Conservation (phyloP, 2,113 vertebrate genomes). For the Tupaia tana region DNA sequence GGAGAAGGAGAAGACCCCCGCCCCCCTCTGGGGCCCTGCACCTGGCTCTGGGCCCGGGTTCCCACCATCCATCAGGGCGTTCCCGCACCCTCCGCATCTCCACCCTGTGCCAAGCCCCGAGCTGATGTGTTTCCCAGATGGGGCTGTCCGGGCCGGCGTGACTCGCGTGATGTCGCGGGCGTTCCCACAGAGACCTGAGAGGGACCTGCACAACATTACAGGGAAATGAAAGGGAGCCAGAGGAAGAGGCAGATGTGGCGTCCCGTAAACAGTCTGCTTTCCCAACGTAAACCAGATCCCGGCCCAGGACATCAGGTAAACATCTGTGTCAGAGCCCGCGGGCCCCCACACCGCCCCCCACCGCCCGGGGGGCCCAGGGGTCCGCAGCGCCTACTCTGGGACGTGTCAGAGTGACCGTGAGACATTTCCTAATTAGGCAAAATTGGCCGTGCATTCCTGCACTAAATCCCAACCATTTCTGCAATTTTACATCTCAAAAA, state of each 20-base stretch:
- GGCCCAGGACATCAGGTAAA: slow-evolving; percentile 67
- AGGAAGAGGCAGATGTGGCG: background rate
- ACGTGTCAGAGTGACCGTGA: slow-evolving; percentile 56
- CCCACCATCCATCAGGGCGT: background rate
- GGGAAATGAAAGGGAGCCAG: background rate
- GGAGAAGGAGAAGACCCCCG: fast-evolving
- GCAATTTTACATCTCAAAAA: slow-evolving; percentile 58
- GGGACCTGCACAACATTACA: slow-evolving; percentile 2
- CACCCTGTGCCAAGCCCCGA: background rate
- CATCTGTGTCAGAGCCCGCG: slow-evolving; percentile 33
- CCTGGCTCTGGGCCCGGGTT: background rate
- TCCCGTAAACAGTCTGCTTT: slow-evolving; percentile 73
- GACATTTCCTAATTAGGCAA: slow-evolving; percentile 65
- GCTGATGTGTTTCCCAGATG: background rate
- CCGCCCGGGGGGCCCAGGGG: slow-evolving; percentile 52
- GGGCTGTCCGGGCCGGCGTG: background rate
- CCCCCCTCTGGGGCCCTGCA: fast-evolving
- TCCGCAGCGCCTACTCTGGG: slow-evolving; percentile 65
- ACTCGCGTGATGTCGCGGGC: background rate
- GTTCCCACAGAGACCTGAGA: background rate
- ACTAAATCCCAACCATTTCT: slow-evolving; percentile 67
- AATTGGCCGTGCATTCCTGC: slow-evolving; percentile 67
- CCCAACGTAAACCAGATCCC: slow-evolving; percentile 68
- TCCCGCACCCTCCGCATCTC: background rate
- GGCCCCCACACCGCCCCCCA: background rate